These are phyloP conservation scores for Oxyruncus cristatus DNA, from an alignment of 2,113 vertebrate species.

Conservation along the genomic window DNA sequence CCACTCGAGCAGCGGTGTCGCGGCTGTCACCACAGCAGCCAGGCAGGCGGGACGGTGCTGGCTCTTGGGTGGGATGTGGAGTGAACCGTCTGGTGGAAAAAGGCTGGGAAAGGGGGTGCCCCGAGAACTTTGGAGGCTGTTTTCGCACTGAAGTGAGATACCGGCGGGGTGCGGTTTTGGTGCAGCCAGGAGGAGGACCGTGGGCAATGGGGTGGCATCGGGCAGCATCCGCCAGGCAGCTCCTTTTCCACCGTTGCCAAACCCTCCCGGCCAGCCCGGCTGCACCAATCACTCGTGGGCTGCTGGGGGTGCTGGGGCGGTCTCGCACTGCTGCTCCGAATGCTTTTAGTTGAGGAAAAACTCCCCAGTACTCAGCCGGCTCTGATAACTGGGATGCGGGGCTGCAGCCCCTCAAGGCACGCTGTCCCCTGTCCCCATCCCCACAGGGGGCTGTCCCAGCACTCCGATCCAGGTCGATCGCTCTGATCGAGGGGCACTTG, in stretches of 20 bases:
- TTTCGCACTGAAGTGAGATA: neutral
- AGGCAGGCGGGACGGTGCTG: neutral
- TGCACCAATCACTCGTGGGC: fast-evolving
- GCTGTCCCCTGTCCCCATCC: neutral
- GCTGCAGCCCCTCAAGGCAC: neutral
- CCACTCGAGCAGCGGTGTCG: neutral
- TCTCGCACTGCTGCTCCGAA: neutral
- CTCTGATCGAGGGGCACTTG: neutral
- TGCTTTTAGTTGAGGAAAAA: neutral
- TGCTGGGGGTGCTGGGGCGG: neutral
- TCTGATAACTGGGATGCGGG: fast-evolving
- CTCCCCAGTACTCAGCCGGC: fast-evolving
- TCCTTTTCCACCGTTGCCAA: neutral
- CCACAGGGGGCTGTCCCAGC: neutral
- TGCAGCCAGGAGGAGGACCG: too few species aligned
- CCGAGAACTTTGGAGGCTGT: neutral
- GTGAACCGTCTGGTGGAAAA: neutral
- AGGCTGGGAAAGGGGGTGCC: too few species aligned
- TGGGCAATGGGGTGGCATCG: neutral
- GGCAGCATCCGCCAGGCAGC: fast-evolving
- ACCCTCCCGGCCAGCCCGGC: neutral
- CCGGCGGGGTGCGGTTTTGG: fast-evolving
- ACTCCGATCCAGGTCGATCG: neutral
- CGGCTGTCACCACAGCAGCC: neutral
- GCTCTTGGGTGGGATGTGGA: neutral